Percentiles rank a stretch among this genome's conserved stretches.
Evolutionary conservation across 2,113 vertebrate genomes (phyloP).

Genomic region (Periophthalmus modestus): DNA sequence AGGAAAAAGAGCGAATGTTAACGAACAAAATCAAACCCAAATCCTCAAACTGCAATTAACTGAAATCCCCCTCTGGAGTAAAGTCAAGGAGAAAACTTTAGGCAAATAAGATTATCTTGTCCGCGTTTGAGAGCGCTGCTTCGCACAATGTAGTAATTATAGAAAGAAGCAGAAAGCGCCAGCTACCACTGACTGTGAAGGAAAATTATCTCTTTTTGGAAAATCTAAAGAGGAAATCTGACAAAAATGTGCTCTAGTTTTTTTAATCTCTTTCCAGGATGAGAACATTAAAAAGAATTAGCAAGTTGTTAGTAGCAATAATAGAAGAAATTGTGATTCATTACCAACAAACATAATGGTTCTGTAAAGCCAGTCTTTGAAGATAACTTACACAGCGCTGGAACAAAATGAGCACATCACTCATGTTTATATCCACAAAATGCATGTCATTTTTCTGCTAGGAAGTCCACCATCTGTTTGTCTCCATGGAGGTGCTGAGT

Average conservation of each 20-base stretch:
- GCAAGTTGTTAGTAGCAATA: background rate
- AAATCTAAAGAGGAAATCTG: background rate
- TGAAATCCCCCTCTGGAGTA: constrained; percentile 27
- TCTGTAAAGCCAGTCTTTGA: too few relatives aligned
- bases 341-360: background rate
- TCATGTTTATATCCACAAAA: too few relatives aligned
- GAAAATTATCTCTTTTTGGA: constrained; percentile 14
- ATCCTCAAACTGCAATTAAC: constrained; percentile 50
- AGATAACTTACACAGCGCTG: too few relatives aligned
- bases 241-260: background rate
- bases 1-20: constrained; percentile 16
- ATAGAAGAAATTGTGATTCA: background rate
- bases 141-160: constrained; percentile 35
- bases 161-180: constrained; percentile 13
- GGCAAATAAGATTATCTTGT: constrained; percentile 40
- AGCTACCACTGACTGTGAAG: constrained; percentile 1
- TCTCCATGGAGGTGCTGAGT: too few relatives aligned
- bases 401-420: too few relatives aligned
- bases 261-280: background rate
- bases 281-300: background rate
- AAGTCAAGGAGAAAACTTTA: constrained; percentile 45
- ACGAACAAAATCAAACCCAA: constrained; percentile 31
- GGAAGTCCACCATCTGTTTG: too few relatives aligned
- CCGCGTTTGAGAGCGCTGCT: constrained; percentile 31
- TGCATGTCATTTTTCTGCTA: too few relatives aligned